phyloP scores from a whole-genome alignment of 2,888 invertebrate genomes.

The Dinocampus coccinellae region DNA sequence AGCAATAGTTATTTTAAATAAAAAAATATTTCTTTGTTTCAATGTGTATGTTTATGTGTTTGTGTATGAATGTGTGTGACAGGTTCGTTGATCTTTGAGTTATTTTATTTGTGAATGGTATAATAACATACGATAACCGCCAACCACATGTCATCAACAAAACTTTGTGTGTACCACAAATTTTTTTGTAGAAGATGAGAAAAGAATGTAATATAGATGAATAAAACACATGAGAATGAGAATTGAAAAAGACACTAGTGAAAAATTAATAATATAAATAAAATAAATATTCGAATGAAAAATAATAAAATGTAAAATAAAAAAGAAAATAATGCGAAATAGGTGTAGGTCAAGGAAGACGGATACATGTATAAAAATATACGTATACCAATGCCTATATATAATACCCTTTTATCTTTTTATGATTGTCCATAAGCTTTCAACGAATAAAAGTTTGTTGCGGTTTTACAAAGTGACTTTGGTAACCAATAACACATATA shows the following conservation, averaged over 20 bases:
- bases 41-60: too few relatives aligned
- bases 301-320: not conserved
- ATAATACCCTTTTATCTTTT: not conserved
- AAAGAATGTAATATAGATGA: not conserved
- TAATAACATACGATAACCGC: conserved; percentile 45
- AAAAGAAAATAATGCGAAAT: not conserved
- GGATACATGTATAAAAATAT: conserved; percentile 30
- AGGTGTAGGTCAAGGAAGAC: conserved; percentile 28
- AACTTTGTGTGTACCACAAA: conserved; percentile 17
- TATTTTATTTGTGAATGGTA: conserved; percentile 24
- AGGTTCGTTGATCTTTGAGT: conserved; percentile 35
- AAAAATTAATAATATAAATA: too few relatives aligned
- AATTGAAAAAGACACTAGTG: too few relatives aligned
- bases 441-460: conserved; percentile 37
- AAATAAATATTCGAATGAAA: not conserved
- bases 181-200: conserved; percentile 30
- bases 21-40: conserved; percentile 4
- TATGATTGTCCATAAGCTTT: not conserved
- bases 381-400: not conserved
- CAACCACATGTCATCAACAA: conserved; percentile 53
- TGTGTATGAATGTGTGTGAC: too few relatives aligned
- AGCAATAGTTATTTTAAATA: too few relatives aligned
- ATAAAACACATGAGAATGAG: not conserved
- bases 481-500: not conserved
- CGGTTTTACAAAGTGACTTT: conserved; percentile 51